These are phyloP conservation scores for Epistrophe grossulariae DNA, from an alignment of 2,888 invertebrate genomes.

Conservation along the genomic window DNA sequence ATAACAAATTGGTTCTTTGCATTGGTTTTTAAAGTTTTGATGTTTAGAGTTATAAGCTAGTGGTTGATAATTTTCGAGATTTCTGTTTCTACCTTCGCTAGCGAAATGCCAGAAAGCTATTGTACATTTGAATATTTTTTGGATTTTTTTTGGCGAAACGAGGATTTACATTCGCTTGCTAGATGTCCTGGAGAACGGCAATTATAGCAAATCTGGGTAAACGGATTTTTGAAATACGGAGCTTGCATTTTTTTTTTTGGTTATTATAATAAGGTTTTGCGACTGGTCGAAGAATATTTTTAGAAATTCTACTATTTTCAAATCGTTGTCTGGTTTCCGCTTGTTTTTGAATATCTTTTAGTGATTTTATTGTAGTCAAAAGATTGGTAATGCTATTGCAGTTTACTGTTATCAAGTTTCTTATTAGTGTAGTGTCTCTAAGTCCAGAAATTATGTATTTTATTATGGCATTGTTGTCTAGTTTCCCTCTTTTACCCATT, in stretches of 20 bases:
- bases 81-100: no score
- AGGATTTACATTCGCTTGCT: no score
- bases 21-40: no score
- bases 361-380: conserved; percentile 6
- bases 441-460: neutral
- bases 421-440: neutral
- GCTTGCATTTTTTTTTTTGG: neutral
- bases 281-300: neutral
- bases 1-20: no score
- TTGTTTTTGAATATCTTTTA: conserved; percentile 19
- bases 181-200: neutral
- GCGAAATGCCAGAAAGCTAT: no score
- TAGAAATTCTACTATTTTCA: neutral
- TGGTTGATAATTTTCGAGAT: no score
- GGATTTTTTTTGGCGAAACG: no score
- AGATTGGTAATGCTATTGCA: neutral
- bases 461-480: no score
- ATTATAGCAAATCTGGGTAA: neutral
- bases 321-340: neutral
- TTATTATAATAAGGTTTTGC: neutral
- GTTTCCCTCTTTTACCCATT: conserved; percentile 24
- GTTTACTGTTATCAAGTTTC: neutral
- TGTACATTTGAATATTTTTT: no score
- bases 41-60: no score
- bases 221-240: neutral